Percentiles rank a stretch among this genome's conserved stretches.
Conservation (phyloP, 2,797 vertebrate species). For the Catamblyrhynchus diadema region DNA sequence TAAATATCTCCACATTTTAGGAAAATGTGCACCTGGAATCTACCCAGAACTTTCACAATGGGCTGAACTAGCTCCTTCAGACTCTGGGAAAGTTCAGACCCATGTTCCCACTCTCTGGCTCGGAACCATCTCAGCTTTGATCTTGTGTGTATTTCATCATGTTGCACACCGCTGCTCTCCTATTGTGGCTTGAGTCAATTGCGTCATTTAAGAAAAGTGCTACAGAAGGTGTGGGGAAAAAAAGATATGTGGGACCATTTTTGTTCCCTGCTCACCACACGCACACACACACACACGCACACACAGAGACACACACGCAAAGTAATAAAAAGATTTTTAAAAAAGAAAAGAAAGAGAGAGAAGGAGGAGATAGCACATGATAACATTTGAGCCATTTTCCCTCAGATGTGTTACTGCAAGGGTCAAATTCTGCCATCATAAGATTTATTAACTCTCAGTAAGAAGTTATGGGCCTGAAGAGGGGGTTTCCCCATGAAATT, state of each 20-base stretch:
- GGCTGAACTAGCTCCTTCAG: slow-evolving; percentile 40
- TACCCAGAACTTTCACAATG: slow-evolving; percentile 37
- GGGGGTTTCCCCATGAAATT: not conserved
- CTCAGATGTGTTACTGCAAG: not conserved
- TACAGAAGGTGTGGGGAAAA: not conserved
- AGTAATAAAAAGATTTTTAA: not conserved
- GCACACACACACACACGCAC: not conserved
- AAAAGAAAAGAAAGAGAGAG: not conserved
- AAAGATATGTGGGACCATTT: not conserved
- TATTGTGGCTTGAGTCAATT: not conserved
- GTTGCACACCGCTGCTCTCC: not conserved
- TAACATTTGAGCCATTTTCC: not conserved
- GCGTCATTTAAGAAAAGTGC: not conserved
- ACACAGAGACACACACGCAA: not conserved
- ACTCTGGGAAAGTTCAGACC: slow-evolving; percentile 56
- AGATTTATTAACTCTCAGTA: not conserved
- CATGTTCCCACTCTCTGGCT: slow-evolving; percentile 33
- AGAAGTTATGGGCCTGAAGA: not conserved
- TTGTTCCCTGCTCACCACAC: not conserved
- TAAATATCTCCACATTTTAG: slow-evolving; percentile 48
- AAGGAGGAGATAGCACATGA: not conserved
- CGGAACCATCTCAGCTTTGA: slow-evolving; percentile 52
- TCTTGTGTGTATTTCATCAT: slow-evolving; percentile 39
- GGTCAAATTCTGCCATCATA: not conserved
- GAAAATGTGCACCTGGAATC: slow-evolving; percentile 48